Base-by-base conservation (phyloP, 1,140 invertebrate genomes). In the Heterodera schachtii region DNA sequence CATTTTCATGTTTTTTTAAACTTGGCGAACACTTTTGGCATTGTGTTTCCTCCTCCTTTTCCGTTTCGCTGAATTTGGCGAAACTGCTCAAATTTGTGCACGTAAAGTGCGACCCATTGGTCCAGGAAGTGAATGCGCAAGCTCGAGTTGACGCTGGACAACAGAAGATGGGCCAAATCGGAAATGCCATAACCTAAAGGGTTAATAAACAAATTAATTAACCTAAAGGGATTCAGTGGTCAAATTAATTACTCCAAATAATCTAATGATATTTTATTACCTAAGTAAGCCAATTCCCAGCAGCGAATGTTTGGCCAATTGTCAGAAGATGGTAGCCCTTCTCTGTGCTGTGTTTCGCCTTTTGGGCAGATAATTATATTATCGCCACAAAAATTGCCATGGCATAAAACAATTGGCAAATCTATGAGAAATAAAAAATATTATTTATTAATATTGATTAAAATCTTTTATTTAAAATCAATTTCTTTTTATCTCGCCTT, bases 81-180 rank as follows among this genome's bases (percentile, higher is more conserved):
- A 46, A 71, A 71, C 21, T 41, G 69, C 31, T 71, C 69, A 71
- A 71, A 71, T 41, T 41, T 71, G 69, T 71, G 41, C 41, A n/a
- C 69, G 19, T 71, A 71, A 46, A 71, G 31, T 71, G 21, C 69
- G 11, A 71, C 11, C 69, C 69, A 71, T 13, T 46, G 69, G 69
- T 71, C 69, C 69, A 6, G n/a, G 2, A 11, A 13, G 9, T 43
- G 69, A 11, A 71, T 13, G 4, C 69, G 21, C 9, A 71, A 13
- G 69, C 69, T 71, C 9, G 69, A 71, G 31, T 71, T 71, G 41
- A 71, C 69, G 69, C 69, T 71, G 69, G 41, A 71, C 69, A 71
- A 46, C 69, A 71, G 19, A 13, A 71, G 44, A 46, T 71, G 69
- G 7, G 21, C 69, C 69, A 71, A 4, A 44, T 71, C 69, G 21